Base-by-base conservation (phyloP, 2,113 vertebrate genomes). In the Neolamprologus cancellatus region DNA sequence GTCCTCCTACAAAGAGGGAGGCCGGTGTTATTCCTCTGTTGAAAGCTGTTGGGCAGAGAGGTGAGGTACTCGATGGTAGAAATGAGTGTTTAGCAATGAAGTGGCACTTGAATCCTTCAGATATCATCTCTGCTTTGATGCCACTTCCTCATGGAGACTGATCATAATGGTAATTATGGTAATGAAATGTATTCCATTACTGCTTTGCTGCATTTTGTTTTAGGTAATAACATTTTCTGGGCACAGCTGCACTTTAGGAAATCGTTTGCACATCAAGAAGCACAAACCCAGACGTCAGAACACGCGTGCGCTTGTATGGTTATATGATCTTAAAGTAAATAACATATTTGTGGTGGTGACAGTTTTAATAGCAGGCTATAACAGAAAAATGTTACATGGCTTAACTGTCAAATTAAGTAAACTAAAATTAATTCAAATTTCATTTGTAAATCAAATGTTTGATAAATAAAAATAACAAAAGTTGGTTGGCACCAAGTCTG, bases 211-310 rank as follows among this genome's bases (percentile, higher is more conserved):
- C 0, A n/a, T 64, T 64, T 64, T 64, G 59, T 64, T 64, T 64
- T 34, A 64, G 59, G 9, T 64, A 64, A 64, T 64, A 64, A n/a
- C 17, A 34, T 64, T n/a, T 64, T 64, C 30, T 64, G 59, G 30
- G 30, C 30, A 64, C 59, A 12, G 30, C 17, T 20, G 59, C 30
- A 34, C 17, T 2, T n/a, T n/a, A n/a, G n/a, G n/a, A n/a, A n/a
- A n/a, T n/a, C n/a, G n/a, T n/a, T n/a, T n/a, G n/a, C n/a, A n/a
- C n/a, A n/a, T n/a, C n/a, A n/a, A n/a, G 17, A 64, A 34, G 59
- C 30, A 64, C 30, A 64, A 64, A 36, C 59, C 5, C 8, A 61
- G 17, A 64, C 17, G 3, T 36, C 10, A 64, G 59, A n/a, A 61
- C 28, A 59, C 3, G 28, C 2, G 1, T 30, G 55, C 3, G 25